These are phyloP conservation scores for Ceratoteleas bidentatus DNA, from an alignment of 1,140 invertebrate genomes.

Conservation along the genomic window DNA sequence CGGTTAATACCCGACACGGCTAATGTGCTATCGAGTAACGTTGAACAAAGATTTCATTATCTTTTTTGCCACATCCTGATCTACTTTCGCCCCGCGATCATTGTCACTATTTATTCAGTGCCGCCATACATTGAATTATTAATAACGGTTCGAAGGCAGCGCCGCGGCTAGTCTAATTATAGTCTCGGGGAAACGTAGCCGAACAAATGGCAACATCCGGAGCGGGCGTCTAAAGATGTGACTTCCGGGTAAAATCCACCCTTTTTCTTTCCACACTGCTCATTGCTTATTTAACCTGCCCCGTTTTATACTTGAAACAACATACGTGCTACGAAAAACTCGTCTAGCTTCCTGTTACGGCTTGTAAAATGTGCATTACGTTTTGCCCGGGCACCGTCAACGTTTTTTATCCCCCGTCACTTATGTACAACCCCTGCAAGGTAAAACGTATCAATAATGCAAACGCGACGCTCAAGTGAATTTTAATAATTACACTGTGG, in stretches of 20 bases:
- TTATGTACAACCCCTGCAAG: not conserved
- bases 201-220: slow-evolving; percentile 28
- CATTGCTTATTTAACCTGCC: slow-evolving; percentile 30
- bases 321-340: slow-evolving; percentile 16
- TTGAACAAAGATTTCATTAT: not conserved
- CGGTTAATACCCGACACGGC: no score
- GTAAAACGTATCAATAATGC: not conserved
- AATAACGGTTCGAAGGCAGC: not conserved
- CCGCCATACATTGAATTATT: not conserved
- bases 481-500: slow-evolving; percentile 3
- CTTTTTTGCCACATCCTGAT: not conserved
- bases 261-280: slow-evolving; percentile 10
- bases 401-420: not conserved
- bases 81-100: not conserved
- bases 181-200: not conserved
- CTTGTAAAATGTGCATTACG: slow-evolving; percentile 3
- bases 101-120: not conserved
- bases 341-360: slow-evolving; percentile 20
- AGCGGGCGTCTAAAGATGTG: slow-evolving; percentile 13
- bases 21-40: not conserved
- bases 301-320: slow-evolving; percentile 30
- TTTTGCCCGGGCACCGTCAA: not conserved
- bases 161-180: not conserved
- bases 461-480: not conserved
- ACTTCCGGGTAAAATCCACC: slow-evolving; percentile 27